A percentile compares a stretch with the other conserved stretches of the same genome.
Conservation (phyloP, 1,140 invertebrate genomes). For the Campoletis sonorensis region DNA sequence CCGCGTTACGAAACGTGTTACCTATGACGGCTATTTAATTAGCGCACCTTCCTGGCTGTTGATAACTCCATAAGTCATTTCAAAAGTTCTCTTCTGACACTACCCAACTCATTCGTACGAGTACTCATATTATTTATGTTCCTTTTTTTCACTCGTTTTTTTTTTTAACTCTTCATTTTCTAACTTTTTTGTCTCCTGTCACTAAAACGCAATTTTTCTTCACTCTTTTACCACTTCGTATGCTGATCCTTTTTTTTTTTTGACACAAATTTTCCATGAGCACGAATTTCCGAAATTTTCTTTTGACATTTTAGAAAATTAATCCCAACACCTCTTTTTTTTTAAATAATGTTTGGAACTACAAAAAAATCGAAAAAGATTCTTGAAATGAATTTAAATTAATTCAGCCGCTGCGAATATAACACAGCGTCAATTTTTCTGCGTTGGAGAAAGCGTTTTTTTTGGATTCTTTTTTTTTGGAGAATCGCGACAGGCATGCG, state of each 20-base stretch:
- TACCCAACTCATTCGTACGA: not conserved
- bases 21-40: conserved; percentile 42
- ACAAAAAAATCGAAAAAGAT: too few relatives aligned
- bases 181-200: not conserved
- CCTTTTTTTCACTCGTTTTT: not conserved
- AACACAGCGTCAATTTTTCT: not conserved
- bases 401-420: not conserved
- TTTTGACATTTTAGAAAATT: too few relatives aligned
- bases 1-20: conserved; percentile 19
- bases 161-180: too few relatives aligned
- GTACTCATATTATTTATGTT: not conserved
- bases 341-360: too few relatives aligned
- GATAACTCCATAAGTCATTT: conserved; percentile 37
- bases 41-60: conserved; percentile 10
- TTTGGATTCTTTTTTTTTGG: not conserved
- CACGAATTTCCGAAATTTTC: too few relatives aligned
- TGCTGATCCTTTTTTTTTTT: too few relatives aligned
- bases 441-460: not conserved
- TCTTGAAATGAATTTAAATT: too few relatives aligned
- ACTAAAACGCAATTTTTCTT: not conserved
- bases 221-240: too few relatives aligned
- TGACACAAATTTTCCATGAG: too few relatives aligned
- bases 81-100: not conserved
- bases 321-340: too few relatives aligned
- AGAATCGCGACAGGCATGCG: not conserved